These are phyloP conservation scores for Acanthurus tractus DNA, from an alignment of 2,797 vertebrate genomes.

Conservation along the genomic window DNA sequence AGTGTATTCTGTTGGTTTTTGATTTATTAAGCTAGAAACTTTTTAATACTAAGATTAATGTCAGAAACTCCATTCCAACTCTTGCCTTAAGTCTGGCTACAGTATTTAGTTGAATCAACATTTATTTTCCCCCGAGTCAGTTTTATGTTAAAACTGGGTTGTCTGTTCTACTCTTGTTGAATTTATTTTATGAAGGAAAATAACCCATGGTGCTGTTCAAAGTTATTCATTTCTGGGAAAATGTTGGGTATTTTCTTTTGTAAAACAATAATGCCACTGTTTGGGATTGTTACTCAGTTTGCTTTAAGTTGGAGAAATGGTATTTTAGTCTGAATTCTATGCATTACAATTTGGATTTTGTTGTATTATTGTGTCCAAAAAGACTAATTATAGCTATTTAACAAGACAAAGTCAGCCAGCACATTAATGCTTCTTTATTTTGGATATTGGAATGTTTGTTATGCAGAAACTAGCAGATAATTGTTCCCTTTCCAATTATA, in stretches of 20 bases:
- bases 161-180: constrained; percentile 10
- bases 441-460: constrained; percentile 53
- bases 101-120: constrained; percentile 20
- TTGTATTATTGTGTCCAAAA: constrained; percentile 41
- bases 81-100: constrained; percentile 8
- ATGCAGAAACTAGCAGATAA: constrained; percentile 55
- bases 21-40: constrained; percentile 12
- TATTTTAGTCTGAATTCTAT: constrained; percentile 54
- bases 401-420: constrained; percentile 56
- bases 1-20: constrained; percentile 17
- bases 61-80: constrained; percentile 20
- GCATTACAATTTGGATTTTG: constrained; percentile 52
- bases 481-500: constrained; percentile 23
- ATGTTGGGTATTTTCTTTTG: constrained; percentile 7
- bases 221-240: constrained; percentile 10
- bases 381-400: constrained; percentile 53
- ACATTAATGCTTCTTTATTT: constrained; percentile 33
- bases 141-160: constrained; percentile 28
- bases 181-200: neutral
- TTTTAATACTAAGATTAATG: constrained; percentile 10
- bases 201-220: constrained; percentile 57
- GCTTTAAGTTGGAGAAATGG: constrained; percentile 33
- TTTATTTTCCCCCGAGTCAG: constrained; percentile 13
- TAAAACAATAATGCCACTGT: constrained; percentile 31
- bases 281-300: constrained; percentile 26